phyloP scores from a whole-genome alignment of 2,888 invertebrate species.

The Nomada ferruginata region DNA sequence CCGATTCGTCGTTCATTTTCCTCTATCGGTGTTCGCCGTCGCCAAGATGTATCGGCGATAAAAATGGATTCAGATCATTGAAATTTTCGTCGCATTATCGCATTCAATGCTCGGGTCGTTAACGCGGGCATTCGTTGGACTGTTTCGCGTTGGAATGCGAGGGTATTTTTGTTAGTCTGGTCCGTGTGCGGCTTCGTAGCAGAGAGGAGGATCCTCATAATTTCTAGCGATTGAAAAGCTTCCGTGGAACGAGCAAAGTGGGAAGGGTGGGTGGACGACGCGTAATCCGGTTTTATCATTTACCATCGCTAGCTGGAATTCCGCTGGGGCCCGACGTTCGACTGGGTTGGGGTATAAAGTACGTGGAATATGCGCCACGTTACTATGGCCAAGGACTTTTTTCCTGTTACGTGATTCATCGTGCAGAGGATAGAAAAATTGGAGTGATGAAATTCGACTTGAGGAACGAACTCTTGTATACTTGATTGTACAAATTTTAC shows the following conservation, averaged over 20 bases:
- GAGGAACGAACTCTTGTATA: slow-evolving; percentile 3
- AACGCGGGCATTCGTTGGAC: background rate
- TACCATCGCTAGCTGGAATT: slow-evolving; percentile 44
- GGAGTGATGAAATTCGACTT: slow-evolving; percentile 26
- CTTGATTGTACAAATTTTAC: background rate
- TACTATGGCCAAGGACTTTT: slow-evolving; percentile 4
- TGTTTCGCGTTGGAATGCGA: slow-evolving; percentile 20
- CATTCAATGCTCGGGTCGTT: slow-evolving; percentile 30
- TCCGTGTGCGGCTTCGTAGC: slow-evolving; percentile 26
- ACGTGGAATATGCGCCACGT: slow-evolving; percentile 32
- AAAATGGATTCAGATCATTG: slow-evolving; percentile 71
- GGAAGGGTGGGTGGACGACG: slow-evolving; percentile 19
- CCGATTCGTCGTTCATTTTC: slow-evolving; percentile 46
- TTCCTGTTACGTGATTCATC: slow-evolving; percentile 7
- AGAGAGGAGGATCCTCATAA: slow-evolving; percentile 33
- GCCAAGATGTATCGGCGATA: slow-evolving; percentile 73
- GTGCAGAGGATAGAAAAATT: slow-evolving; percentile 35
- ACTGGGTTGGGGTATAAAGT: slow-evolving; percentile 38
- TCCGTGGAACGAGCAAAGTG: slow-evolving; percentile 17
- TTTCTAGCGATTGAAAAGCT: slow-evolving; percentile 56
- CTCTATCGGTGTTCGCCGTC: slow-evolving; percentile 32
- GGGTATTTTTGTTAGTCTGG: background rate
- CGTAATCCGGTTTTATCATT: slow-evolving; percentile 66
- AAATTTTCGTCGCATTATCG: slow-evolving; percentile 56
- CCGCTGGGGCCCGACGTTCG: slow-evolving; percentile 46